Conservation (phyloP, 2,797 vertebrate genomes). For the Rallus crepitans region DNA sequence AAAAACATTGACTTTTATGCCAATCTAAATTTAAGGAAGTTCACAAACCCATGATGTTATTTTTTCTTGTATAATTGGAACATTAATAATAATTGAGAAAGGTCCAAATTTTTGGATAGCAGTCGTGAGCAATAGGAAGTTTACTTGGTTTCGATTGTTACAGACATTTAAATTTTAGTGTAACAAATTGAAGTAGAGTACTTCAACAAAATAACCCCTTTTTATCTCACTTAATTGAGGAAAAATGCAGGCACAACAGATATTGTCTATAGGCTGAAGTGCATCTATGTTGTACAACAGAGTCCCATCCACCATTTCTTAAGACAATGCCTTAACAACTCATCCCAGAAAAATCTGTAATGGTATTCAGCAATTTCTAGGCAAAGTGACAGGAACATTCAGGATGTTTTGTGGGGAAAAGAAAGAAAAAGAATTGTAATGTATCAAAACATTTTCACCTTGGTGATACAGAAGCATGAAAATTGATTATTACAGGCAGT, state of each 20-base stretch:
- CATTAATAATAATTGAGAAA: neutral
- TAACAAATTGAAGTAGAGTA: neutral
- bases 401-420: neutral
- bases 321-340: neutral
- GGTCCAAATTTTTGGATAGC: neutral
- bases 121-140: neutral
- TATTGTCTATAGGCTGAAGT: neutral
- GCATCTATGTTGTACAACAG: neutral
- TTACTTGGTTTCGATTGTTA: neutral
- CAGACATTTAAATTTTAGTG: neutral
- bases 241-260: neutral
- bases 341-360: neutral
- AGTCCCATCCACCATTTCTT: neutral
- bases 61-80: neutral
- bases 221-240: neutral
- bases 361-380: neutral
- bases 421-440: accelerated
- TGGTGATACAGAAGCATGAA: neutral
- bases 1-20: neutral
- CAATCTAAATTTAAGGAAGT: neutral
- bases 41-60: neutral
- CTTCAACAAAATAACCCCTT: neutral
- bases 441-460: neutral
- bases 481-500: neutral
- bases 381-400: neutral